Conservation (phyloP, 2,113 vertebrate species). For the Nannospalax galili region DNA sequence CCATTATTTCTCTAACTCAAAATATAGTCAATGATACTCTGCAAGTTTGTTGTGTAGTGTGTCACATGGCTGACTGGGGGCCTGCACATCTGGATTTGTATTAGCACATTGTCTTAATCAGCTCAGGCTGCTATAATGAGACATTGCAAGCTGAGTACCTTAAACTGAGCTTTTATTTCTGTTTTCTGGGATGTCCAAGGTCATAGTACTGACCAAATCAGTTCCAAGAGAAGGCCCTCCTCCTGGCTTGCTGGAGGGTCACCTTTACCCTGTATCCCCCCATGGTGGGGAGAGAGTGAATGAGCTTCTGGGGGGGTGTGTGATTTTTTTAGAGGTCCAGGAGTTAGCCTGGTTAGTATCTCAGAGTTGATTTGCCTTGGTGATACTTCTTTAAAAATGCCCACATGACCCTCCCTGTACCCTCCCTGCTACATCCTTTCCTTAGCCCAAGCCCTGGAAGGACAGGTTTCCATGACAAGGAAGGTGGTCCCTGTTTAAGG, state of each 20-base stretch:
- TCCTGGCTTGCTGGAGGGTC: neutral
- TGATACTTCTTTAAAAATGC: neutral
- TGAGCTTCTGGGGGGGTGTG: neutral
- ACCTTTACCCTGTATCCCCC: neutral
- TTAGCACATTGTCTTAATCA: neutral
- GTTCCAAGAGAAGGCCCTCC: neutral
- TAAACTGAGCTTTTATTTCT: neutral
- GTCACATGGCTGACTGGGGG: neutral
- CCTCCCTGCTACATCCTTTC: neutral
- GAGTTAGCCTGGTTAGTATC: neutral
- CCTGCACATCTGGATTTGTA: neutral
- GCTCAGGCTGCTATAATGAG: neutral
- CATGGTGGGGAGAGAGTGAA: neutral
- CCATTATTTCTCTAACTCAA: neutral
- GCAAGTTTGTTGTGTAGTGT: neutral
- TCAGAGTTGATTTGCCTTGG: neutral
- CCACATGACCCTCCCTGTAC: no score
- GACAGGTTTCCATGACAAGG: neutral
- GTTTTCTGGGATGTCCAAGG: neutral
- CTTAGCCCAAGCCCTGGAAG: neutral
- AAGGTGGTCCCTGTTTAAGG: neutral
- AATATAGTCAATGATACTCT: neutral
- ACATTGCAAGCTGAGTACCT: neutral
- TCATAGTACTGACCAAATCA: accelerated
- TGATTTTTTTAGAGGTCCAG: neutral